Evolutionary conservation across 2,113 vertebrate genomes (phyloP), one percentile per base, ranked within the genome.

Genomic region (Hippocampus comes): DNA sequence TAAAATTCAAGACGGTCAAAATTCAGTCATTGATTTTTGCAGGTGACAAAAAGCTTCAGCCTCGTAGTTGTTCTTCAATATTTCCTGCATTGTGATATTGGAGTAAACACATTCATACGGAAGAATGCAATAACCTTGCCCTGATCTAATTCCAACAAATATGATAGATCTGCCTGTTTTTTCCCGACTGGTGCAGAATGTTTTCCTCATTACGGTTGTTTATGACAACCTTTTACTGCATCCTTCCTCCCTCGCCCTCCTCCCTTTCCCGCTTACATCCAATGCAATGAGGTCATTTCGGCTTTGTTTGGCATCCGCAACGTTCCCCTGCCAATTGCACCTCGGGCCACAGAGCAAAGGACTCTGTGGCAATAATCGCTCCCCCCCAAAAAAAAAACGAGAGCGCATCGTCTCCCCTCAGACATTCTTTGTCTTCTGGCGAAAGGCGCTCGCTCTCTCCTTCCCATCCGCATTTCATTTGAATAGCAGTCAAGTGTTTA

Each of bases 401-500:
- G 81, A 79, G 67, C 75, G 78, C 53, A 70, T 78, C 74, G 70
- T 84, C 72, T 84, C 74, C 48, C 74, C 55, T 53, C 65, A 78
- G 77, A 77, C 67, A 78, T 78, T 75, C 68, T 68, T 84, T 81
- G 72, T 23, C 46, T 74, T 46, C 76, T 78, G 81, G 84, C 79
- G 78, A 84, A 83, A 66, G 72, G 63, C 73, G 82, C 83, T 74
- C 83, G 76, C 73, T 49, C 43, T 81, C 78, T 78, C 73, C 46
- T 79, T 84, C 71, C 87, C 76, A 84, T 85, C 81, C 82, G 81
- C 80, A 87, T 85, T 82, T 81, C 65, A 76, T 80, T 86, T 88
- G 78, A 90, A 87, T 84, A 79, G 80, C 86, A 88, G 86, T 88
- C 80, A 87, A 84, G 75, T 65, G 48, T 88, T 87, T 83, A 84